phyloP scores from a whole-genome alignment of 1,140 invertebrate species.

The Psilanteris sp. region DNA sequence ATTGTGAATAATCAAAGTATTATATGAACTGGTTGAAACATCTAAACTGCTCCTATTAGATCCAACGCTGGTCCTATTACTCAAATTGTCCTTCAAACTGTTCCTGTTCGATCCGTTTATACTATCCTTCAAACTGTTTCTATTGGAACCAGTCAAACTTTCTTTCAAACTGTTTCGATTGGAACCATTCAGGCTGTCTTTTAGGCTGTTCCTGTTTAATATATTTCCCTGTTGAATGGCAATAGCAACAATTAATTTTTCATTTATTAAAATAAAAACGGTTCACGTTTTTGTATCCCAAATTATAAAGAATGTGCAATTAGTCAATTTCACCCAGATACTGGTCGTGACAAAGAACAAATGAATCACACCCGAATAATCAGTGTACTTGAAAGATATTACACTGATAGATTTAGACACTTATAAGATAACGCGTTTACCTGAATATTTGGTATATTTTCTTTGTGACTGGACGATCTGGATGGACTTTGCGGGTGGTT shows the following conservation, averaged over 20 bases:
- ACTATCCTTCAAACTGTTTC: slow-evolving; percentile 86
- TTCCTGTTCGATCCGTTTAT: slow-evolving; percentile 83
- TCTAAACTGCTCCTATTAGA: slow-evolving; percentile 87
- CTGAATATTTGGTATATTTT: slow-evolving; percentile 80
- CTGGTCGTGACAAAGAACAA: too few species aligned
- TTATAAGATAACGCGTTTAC: slow-evolving; percentile 51
- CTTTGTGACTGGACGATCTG: slow-evolving; percentile 78
- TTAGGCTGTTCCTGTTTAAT: slow-evolving; percentile 77
- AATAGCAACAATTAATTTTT: too few species aligned
- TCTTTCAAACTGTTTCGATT: slow-evolving; percentile 85
- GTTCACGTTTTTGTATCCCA: too few species aligned
- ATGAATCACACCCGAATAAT: slow-evolving; percentile 14
- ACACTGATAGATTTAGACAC: background rate
- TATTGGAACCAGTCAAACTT: slow-evolving; percentile 81
- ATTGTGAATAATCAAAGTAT: slow-evolving; percentile 89
- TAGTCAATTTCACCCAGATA: too few species aligned
- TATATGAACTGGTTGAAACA: slow-evolving; percentile 88
- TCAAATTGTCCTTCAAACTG: slow-evolving; percentile 78
- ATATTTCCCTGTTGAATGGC: slow-evolving; percentile 70
- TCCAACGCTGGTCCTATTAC: slow-evolving; percentile 77
- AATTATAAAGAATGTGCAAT: too few species aligned
- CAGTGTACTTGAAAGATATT: background rate
- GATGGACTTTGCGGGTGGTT: slow-evolving; percentile 82
- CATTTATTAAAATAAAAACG: too few species aligned
- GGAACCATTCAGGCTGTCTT: slow-evolving; percentile 81